phyloP scores from a whole-genome alignment of 2,888 invertebrate species.

The Magallana nippona region DNA sequence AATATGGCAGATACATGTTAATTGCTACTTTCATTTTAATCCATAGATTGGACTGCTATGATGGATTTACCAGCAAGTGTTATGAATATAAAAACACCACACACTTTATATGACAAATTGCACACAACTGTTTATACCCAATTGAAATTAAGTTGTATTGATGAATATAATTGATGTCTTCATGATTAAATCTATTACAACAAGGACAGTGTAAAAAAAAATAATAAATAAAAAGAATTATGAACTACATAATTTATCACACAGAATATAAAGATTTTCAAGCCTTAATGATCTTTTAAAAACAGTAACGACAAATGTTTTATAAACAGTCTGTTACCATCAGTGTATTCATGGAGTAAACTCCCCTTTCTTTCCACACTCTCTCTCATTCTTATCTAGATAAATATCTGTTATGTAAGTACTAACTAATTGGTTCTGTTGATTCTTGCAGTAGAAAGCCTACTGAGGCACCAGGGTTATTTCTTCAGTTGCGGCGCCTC shows the following conservation, averaged over 20 bases:
- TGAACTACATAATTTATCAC: too few relatives aligned
- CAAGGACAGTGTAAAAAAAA: neutral
- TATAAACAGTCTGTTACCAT: too few relatives aligned
- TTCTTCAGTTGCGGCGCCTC: constrained; percentile 44
- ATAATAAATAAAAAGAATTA: neutral
- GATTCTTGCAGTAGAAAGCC: constrained; percentile 9
- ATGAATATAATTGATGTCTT: neutral
- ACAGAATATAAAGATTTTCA: too few relatives aligned
- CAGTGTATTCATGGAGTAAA: too few relatives aligned
- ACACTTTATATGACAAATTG: neutral
- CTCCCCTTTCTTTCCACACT: neutral
- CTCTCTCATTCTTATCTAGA: neutral
- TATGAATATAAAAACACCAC: too few relatives aligned
- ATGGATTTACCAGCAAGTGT: too few relatives aligned
- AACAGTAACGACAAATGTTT: too few relatives aligned
- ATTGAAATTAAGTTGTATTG: neutral
- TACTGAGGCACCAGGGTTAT: constrained; percentile 39
- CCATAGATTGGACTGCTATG: too few relatives aligned
- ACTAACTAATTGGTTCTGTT: neutral
- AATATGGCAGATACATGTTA: neutral
- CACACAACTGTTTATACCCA: neutral
- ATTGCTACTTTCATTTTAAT: neutral
- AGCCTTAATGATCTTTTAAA: too few relatives aligned
- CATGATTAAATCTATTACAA: neutral
- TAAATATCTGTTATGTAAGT: neutral